Percentiles rank a stretch among this genome's conserved stretches.
Evolutionary conservation across 2,797 vertebrate genomes (phyloP).

Genomic region (Rhabdophis nuchalis): DNA sequence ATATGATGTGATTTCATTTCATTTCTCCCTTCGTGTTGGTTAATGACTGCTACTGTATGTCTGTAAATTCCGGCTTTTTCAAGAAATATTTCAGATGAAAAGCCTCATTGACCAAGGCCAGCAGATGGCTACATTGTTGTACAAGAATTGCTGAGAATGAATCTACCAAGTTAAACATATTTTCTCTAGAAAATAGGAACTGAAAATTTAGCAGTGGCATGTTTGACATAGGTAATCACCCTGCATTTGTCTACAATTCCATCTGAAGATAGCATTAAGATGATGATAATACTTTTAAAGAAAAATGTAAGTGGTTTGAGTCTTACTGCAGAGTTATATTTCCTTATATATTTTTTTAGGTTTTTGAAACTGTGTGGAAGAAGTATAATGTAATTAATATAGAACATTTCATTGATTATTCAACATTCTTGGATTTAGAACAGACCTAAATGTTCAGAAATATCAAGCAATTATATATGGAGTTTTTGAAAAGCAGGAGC

Average conservation of each 20-base stretch:
- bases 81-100: not conserved
- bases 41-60: not conserved
- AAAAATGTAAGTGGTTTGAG: not conserved
- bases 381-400: not conserved
- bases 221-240: conserved; percentile 11
- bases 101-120: not conserved
- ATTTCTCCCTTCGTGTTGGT: not conserved
- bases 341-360: not conserved
- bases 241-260: conserved; percentile 15
- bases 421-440: not conserved
- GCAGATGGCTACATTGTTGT: conserved; percentile 27
- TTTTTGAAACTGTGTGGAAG: not conserved
- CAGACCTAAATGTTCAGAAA: not conserved
- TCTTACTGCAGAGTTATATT: not conserved
- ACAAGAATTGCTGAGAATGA: conserved; percentile 7
- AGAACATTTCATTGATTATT: not conserved
- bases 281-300: not conserved
- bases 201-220: not conserved
- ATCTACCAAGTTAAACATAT: conserved; percentile 2
- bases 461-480: not conserved
- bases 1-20: not conserved
- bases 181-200: not conserved
- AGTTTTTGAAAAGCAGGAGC: not conserved
- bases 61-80: not conserved
- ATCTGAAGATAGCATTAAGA: conserved; percentile 2